A percentile compares a stretch with the other conserved stretches of the same genome.
Conservation (phyloP, 2,797 vertebrate genomes). For the Xiphorhynchus erythropygius region DNA sequence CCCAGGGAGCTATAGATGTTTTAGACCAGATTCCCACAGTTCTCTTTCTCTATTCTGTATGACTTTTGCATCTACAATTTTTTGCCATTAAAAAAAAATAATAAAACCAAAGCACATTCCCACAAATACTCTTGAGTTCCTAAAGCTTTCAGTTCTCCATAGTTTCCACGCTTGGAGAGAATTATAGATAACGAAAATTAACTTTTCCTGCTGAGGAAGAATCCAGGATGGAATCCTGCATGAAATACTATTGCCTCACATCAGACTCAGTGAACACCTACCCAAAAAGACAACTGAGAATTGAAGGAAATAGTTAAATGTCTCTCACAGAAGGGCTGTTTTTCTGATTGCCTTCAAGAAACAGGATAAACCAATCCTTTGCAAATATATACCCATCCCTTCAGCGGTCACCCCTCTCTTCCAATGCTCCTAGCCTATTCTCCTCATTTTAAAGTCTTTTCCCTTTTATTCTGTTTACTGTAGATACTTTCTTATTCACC, state of each 20-base stretch:
- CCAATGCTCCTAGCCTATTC: not conserved
- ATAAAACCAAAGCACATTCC: not conserved
- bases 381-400: not conserved
- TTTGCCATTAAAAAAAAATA: not conserved
- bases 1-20: slow-evolving; percentile 16
- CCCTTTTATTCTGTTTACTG: not conserved
- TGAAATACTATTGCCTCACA: not conserved
- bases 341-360: not conserved
- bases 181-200: not conserved
- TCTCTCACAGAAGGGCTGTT: not conserved
- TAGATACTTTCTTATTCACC: not conserved
- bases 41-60: not conserved
- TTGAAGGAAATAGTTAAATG: not conserved
- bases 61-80: not conserved
- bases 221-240: not conserved
- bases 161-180: not conserved
- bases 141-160: not conserved
- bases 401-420: not conserved
- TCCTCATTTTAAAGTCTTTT: not conserved
- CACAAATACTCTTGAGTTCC: not conserved
- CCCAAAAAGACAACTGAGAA: not conserved
- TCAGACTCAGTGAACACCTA: not conserved
- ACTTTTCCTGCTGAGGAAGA: not conserved
- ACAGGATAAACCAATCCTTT: not conserved
- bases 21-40: slow-evolving; percentile 31